phyloP scores from a whole-genome alignment of 2,888 invertebrate genomes.

The Chydorus sphaericus region DNA sequence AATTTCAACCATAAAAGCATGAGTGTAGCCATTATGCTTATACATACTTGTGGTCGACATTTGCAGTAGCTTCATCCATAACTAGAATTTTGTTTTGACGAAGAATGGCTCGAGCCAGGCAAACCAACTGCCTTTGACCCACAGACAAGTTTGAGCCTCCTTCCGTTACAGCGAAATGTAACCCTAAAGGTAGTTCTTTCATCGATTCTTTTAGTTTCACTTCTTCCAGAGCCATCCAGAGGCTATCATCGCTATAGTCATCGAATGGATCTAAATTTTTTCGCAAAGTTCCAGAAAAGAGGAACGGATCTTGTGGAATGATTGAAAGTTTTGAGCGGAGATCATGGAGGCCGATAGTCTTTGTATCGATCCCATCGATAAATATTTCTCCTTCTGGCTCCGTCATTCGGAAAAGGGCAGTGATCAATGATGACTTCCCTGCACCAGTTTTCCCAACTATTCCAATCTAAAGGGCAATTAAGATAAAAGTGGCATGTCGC shows the following conservation, averaged over 20 bases:
- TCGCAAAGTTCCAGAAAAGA: slow-evolving; percentile 29
- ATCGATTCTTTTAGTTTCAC: slow-evolving; percentile 40
- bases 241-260: slow-evolving; percentile 24
- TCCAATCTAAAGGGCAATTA: slow-evolving; percentile 38
- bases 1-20: no score
- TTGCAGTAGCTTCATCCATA: slow-evolving; percentile 88
- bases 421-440: slow-evolving; percentile 52
- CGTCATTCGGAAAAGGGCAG: slow-evolving; percentile 50
- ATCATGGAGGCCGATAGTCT: slow-evolving; percentile 43
- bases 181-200: slow-evolving; percentile 43
- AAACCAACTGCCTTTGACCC: slow-evolving; percentile 78
- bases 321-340: slow-evolving; percentile 31
- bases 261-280: slow-evolving; percentile 29
- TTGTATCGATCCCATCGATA: slow-evolving; percentile 45
- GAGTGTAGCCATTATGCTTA: background rate
- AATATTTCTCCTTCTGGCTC: slow-evolving; percentile 47
- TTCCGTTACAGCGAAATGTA: slow-evolving; percentile 47
- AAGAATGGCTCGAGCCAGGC: slow-evolving; percentile 74
- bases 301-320: slow-evolving; percentile 33
- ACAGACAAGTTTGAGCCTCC: slow-evolving; percentile 71
- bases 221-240: slow-evolving; percentile 13
- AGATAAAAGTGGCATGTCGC: background rate
- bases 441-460: slow-evolving; percentile 52
- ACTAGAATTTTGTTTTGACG: slow-evolving; percentile 69
- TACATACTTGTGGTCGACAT: slow-evolving; percentile 64